Conservation (phyloP, 2,888 invertebrate genomes). For the Limnephilus rhombicus region DNA sequence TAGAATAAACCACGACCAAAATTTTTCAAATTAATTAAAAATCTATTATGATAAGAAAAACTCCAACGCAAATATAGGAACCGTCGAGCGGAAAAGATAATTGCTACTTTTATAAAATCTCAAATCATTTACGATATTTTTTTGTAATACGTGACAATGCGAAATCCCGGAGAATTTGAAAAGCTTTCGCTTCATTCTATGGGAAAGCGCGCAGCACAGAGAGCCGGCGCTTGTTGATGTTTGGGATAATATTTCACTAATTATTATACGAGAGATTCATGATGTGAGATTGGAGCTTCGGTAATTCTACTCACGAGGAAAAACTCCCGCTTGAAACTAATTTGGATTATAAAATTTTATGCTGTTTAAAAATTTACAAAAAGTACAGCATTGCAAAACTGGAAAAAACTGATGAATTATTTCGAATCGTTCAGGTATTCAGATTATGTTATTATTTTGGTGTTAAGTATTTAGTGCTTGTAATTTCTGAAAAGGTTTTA, state of each 20-base stretch:
- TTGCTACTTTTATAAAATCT: background rate
- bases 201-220: background rate
- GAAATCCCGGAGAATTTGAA: constrained; percentile 13
- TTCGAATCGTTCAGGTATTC: no score
- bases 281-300: constrained; percentile 27
- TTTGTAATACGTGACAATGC: constrained; percentile 39
- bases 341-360: constrained; percentile 18
- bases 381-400: background rate
- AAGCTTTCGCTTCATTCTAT: background rate
- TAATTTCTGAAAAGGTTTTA: no score
- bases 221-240: constrained; percentile 21
- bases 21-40: background rate
- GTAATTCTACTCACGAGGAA: constrained; percentile 15
- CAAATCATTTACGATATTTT: background rate
- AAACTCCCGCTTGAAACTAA: constrained; percentile 8
- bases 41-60: background rate
- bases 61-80: background rate
- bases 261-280: constrained; percentile 30
- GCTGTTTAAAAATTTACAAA: constrained; percentile 10
- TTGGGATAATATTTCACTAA: constrained; percentile 37
- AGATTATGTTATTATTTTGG: no score
- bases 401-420: no score
- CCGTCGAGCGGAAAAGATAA: background rate
- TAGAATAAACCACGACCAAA: background rate
- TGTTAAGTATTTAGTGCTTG: no score